Conservation (phyloP, 2,888 invertebrate genomes). For the Argynnis bischoffii region DNA sequence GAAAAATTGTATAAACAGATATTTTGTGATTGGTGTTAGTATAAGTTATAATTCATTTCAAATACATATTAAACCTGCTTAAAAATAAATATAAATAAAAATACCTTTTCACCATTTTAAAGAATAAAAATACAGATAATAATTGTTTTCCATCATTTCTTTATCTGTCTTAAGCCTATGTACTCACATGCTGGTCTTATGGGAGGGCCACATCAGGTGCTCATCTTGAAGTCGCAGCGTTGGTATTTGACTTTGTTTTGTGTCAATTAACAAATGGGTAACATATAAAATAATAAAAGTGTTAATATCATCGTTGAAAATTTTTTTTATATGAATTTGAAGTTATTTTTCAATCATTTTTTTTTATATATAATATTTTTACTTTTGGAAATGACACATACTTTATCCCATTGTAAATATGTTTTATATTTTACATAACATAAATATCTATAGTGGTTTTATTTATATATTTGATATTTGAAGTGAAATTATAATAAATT, state of each 20-base stretch:
- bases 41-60: background rate
- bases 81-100: constrained; percentile 13
- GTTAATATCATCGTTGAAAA: constrained; percentile 81
- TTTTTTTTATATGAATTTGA: constrained; percentile 40
- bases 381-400: constrained; percentile 16
- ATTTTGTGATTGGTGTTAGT: background rate
- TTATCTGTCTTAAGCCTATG: constrained; percentile 56
- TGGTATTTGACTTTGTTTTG: constrained; percentile 80
- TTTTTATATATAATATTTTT: constrained; percentile 32
- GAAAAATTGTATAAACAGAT: constrained; percentile 11
- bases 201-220: constrained; percentile 50
- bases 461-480: constrained; percentile 5
- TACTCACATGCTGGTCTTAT: constrained; percentile 70
- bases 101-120: constrained; percentile 15
- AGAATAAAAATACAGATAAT: constrained; percentile 26
- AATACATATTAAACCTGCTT: background rate
- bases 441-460: constrained; percentile 9
- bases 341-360: constrained; percentile 35
- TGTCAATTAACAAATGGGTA: constrained; percentile 83
- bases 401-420: constrained; percentile 27
- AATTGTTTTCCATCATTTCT: constrained; percentile 21
- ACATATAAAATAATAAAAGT: constrained; percentile 83
- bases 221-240: constrained; percentile 63
- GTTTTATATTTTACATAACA: constrained; percentile 22
- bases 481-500: constrained; percentile 9